Conservation (phyloP, 2,888 invertebrate species). For the Diadromus collaris region DNA sequence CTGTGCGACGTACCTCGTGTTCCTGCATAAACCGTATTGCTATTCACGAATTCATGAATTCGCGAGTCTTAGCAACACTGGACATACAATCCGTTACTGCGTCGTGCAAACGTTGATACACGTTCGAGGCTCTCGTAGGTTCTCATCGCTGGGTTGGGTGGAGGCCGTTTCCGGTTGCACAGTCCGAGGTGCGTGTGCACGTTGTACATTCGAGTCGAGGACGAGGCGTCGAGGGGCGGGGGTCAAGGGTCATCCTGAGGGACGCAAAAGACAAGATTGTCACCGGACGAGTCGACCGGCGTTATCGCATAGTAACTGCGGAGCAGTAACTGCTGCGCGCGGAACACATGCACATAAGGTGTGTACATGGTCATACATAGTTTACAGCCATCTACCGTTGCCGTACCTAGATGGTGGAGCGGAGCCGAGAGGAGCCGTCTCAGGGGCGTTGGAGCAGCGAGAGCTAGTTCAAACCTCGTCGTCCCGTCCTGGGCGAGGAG, state of each 20-base stretch:
- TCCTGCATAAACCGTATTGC: no score
- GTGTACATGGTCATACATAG: conserved; percentile 13
- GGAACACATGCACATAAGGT: conserved; percentile 5
- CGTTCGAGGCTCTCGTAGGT: conserved; percentile 10
- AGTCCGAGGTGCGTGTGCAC: conserved; percentile 25
- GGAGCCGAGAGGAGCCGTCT: conserved; percentile 30
- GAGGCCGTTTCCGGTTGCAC: conserved; percentile 7
- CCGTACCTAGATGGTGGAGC: conserved; percentile 29
- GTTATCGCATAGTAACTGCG: conserved; percentile 12
- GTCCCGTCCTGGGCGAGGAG: conserved; percentile 23
- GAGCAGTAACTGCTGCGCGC: neutral
- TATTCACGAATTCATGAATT: no score
- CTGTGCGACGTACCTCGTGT: no score
- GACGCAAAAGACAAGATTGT: conserved; percentile 53
- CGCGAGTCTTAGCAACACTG: no score
- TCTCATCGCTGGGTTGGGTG: conserved; percentile 4
- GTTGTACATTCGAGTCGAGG: conserved; percentile 13
- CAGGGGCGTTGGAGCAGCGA: conserved; percentile 32
- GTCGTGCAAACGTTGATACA: conserved; percentile 11
- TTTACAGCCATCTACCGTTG: conserved; percentile 8
- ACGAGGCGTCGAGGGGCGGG: no score
- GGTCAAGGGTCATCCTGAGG: conserved; percentile 55
- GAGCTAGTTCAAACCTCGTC: conserved; percentile 33
- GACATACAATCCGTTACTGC: neutral
- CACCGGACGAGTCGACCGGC: conserved; percentile 35